Conservation (phyloP, 2,797 vertebrate species). For the Heterohyrax brucei region DNA sequence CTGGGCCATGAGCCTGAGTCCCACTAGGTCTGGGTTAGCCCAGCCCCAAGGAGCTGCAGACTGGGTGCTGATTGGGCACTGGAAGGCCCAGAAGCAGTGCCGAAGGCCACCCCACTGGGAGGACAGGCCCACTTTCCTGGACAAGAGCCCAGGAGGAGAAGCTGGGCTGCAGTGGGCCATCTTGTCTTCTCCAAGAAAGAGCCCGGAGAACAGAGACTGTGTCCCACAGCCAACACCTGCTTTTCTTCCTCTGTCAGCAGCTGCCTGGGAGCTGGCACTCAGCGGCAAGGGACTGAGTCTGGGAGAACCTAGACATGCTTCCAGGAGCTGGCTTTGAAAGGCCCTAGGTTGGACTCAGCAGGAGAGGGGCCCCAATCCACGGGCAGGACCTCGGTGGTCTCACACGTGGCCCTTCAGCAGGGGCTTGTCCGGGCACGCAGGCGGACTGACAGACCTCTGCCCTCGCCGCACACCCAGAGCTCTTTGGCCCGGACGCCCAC, state of each 20-base stretch:
- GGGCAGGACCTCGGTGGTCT: not conserved
- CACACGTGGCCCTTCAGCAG: not conserved
- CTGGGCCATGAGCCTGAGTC: too few relatives aligned
- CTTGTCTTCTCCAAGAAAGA: not conserved
- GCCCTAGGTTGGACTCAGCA: accelerated
- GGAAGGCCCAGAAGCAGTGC: too few relatives aligned
- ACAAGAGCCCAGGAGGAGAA: not conserved
- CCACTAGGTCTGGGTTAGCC: not conserved
- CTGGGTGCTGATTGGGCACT: too few relatives aligned
- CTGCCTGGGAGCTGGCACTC: too few relatives aligned
- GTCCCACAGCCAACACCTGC: not conserved
- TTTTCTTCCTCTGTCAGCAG: not conserved
- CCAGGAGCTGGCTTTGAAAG: not conserved
- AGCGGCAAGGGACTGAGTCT: too few relatives aligned
- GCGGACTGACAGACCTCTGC: not conserved
- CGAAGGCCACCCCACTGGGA: too few relatives aligned
- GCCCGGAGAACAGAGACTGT: too few relatives aligned
- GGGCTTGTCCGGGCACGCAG: not conserved
- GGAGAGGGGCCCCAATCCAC: not conserved
- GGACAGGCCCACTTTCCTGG: not conserved
- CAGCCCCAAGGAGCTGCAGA: too few relatives aligned
- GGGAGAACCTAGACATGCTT: not conserved
- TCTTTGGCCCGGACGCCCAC: too few relatives aligned
- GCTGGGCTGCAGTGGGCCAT: too few relatives aligned
- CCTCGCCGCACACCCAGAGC: not conserved